Evolutionary conservation across 1,140 invertebrate species (phyloP).

Genomic region (Drosophila pallidifrons): DNA sequence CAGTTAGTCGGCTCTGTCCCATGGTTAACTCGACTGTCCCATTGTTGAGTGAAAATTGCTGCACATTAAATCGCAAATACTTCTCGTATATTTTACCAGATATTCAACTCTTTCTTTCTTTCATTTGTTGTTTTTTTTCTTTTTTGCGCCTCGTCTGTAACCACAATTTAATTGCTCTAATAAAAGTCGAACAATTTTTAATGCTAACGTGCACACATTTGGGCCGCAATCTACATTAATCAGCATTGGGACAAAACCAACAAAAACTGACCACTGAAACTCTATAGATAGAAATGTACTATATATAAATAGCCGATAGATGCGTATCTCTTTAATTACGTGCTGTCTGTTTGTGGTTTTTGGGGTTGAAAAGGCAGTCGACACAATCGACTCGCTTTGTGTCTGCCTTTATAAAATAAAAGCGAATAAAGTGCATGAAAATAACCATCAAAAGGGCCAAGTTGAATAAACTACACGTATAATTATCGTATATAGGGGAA

Average conservation of each 20-base stretch:
- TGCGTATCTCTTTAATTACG: constrained; percentile 58
- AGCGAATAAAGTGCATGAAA: constrained; percentile 4
- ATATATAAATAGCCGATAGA: constrained; percentile 9
- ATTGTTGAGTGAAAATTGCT: constrained; percentile 77
- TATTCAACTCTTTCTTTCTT: constrained; percentile 14
- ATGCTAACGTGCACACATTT: constrained; percentile 82
- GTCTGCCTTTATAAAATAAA: background rate
- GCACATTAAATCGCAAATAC: constrained; percentile 73
- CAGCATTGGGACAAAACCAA: constrained; percentile 60
- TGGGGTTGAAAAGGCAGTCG: constrained; percentile 8
- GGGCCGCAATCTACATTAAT: constrained; percentile 73
- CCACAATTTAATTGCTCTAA: constrained; percentile 80
- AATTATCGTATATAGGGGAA: background rate
- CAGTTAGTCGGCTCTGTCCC: constrained; percentile 1
- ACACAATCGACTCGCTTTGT: background rate
- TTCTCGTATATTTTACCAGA: constrained; percentile 28
- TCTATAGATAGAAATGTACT: constrained; percentile 2
- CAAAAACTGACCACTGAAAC: background rate
- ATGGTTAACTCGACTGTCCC: constrained; percentile 41
- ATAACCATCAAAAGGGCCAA: background rate
- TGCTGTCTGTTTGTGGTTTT: constrained; percentile 57
- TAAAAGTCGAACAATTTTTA: constrained; percentile 78
- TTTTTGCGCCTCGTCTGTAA: constrained; percentile 21
- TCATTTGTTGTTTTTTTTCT: constrained; percentile 18
- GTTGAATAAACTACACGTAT: background rate